Base-by-base conservation (phyloP, 2,888 invertebrate species). In the Caenorhabditis sp. region DNA sequence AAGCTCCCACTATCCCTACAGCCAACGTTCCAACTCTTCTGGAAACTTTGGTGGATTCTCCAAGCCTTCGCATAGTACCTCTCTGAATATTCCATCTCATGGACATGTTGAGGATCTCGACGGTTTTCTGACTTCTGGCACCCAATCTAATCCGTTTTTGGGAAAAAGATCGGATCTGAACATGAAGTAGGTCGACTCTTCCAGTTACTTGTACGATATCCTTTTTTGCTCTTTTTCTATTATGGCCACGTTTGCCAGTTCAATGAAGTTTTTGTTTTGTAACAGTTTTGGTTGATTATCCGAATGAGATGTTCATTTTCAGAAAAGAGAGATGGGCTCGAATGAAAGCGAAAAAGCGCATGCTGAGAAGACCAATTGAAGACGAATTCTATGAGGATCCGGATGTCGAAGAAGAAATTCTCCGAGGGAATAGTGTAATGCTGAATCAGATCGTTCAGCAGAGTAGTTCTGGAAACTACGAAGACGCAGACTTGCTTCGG, bases 241-340 rank as follows among this genome's bases (percentile, higher is more conserved):
- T 68, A 41, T 68, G 47, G 58, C 44, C 24, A 19, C 19, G 12
- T 58, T 51, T 68, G 31, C 7, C 66, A 19, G 3, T 35, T 35
- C 19, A 68, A 68, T 68, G 54, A 66, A 66, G 44, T 54, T 41
- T 56, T 63, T 63, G 22, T 26, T 44, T 6, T 22, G 26, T 38
- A 58, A 16, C 28, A 26, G 14, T 26, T 66, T 26, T 64, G 49
- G 28, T 51, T 47, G 8, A 6, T 47, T 24, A 66, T 22, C 22
- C 31, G 38, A n/a, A 26, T 19, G n/a, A 47, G 16, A 19, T 19
- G 14, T 19, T 12, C 58, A 31, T 35, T 66, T 77, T 72, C 72
- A 75, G 74, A 68, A 82, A 84, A 38, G 84, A 84, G 47, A 59
- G 75, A 38, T 84, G 84, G 84, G 84, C 84, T 6, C 49, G 76